Conservation (phyloP, 1,140 invertebrate species). For the Sarcophaga peregrina region DNA sequence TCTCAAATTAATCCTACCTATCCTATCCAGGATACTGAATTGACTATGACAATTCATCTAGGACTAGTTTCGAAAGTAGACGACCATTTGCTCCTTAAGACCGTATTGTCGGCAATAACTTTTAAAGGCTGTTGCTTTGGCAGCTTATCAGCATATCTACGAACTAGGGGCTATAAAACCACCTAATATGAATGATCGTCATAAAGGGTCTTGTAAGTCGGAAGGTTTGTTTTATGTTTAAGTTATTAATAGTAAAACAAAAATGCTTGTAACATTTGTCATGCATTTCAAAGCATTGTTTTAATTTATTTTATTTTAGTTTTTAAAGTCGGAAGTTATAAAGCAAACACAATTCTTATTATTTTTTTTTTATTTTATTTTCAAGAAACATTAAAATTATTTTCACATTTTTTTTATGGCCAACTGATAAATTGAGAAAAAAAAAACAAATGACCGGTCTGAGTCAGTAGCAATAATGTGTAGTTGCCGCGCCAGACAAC, state of each 20-base stretch:
- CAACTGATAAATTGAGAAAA: slow-evolving; percentile 2
- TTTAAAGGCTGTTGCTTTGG: too few species aligned
- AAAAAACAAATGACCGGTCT: not conserved
- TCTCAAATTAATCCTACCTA: too few species aligned
- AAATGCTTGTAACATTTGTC: not conserved
- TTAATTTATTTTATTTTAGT: not conserved
- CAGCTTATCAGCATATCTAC: too few species aligned
- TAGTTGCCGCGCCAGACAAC: not conserved
- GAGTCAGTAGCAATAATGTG: not conserved
- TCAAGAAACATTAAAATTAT: not conserved
- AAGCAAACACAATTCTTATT: not conserved
- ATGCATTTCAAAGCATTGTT: not conserved
- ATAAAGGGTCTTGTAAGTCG: too few species aligned
- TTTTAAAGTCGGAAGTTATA: slow-evolving; percentile 15
- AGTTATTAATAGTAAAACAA: not conserved
- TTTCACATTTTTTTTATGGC: not conserved
- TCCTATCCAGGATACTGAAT: too few species aligned
- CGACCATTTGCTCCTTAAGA: too few species aligned
- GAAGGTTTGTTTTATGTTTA: too few species aligned
- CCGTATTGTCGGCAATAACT: too few species aligned
- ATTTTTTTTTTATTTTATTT: not conserved
- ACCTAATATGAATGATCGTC: too few species aligned
- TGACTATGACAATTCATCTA: too few species aligned
- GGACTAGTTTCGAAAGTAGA: too few species aligned
- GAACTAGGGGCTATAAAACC: too few species aligned